Evolutionary conservation across 2,888 invertebrate genomes (phyloP).

Genomic region (Cyclophora albipunctata): DNA sequence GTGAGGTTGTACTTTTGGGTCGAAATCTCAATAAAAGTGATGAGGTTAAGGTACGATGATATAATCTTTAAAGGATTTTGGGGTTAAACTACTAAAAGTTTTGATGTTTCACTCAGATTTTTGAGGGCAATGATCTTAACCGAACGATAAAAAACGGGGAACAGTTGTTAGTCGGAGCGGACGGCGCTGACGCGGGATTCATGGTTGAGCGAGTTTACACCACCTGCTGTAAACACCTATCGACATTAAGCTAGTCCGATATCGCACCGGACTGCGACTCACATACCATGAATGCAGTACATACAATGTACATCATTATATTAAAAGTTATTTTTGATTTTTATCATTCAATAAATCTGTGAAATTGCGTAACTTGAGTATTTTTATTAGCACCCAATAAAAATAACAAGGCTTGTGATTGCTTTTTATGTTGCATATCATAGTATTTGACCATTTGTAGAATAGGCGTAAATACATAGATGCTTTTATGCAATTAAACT

Average conservation of each 20-base stretch:
- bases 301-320: too few species aligned
- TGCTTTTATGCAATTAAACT: constrained; percentile 46
- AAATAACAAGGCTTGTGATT: too few species aligned
- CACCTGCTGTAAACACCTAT: constrained; percentile 47
- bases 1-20: too few species aligned
- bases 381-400: too few species aligned
- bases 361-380: too few species aligned
- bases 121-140: constrained; percentile 56
- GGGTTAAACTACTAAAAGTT: background rate
- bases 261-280: constrained; percentile 25
- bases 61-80: too few species aligned
- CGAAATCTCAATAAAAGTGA: too few species aligned
- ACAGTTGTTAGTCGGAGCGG: constrained; percentile 44
- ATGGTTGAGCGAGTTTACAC: constrained; percentile 62
- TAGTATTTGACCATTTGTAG: background rate
- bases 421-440: too few species aligned
- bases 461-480: constrained; percentile 12
- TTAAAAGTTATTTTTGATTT: too few species aligned
- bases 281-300: too few species aligned
- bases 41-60: too few species aligned
- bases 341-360: too few species aligned
- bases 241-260: constrained; percentile 24
- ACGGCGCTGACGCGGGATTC: constrained; percentile 53
- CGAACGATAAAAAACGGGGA: constrained; percentile 54
- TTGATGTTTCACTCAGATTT: background rate